Conservation (phyloP, 2,113 vertebrate genomes). For the Amazona guildingii region DNA sequence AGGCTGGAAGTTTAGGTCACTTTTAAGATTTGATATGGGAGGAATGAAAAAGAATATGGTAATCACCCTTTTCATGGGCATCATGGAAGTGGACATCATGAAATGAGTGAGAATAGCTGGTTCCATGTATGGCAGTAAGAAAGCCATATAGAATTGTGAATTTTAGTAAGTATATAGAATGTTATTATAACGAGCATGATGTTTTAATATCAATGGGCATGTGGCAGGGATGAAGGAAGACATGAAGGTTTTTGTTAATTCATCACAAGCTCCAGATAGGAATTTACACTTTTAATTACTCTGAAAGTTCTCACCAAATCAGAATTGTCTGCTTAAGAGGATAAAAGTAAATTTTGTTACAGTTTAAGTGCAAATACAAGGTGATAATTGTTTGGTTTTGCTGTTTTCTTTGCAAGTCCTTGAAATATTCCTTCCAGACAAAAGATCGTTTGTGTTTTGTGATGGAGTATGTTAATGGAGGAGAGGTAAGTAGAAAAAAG, state of each 20-base stretch:
- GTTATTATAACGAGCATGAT: background rate
- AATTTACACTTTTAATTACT: background rate
- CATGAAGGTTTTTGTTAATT: background rate
- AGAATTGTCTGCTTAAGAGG: background rate
- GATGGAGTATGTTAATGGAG: conserved; percentile 98
- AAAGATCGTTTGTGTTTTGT: conserved; percentile 98
- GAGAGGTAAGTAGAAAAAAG: conserved; percentile 84
- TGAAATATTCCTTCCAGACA: conserved; percentile 98
- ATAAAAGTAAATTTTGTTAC: conserved; percentile 7
- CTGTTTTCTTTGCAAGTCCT: conserved; percentile 85
- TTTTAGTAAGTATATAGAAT: background rate
- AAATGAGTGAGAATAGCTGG: background rate
- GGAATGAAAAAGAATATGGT: background rate
- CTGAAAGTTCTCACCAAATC: background rate
- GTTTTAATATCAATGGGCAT: background rate
- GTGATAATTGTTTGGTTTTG: conserved; percentile 62
- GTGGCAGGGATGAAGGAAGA: background rate
- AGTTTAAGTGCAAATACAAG: conserved; percentile 9
- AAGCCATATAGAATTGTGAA: background rate
- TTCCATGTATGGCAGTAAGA: background rate
- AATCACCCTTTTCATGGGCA: background rate
- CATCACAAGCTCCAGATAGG: background rate
- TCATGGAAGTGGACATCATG: background rate
- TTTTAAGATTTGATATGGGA: background rate
- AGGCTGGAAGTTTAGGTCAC: background rate